Evolutionary conservation across 1,140 invertebrate species (phyloP), one percentile per base, ranked within the genome.

Genomic region (Drosophila takahashii): DNA sequence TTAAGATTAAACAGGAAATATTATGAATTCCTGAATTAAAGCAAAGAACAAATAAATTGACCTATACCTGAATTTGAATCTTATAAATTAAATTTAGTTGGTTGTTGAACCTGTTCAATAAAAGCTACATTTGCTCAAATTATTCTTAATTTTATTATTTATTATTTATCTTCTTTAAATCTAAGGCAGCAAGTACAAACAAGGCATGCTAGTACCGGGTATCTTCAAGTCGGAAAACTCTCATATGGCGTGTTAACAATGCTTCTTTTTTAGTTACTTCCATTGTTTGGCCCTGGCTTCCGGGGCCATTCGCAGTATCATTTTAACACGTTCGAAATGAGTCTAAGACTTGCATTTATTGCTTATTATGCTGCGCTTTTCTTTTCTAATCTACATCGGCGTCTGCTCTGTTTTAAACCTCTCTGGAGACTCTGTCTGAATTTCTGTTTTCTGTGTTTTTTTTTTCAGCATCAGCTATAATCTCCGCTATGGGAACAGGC

Each of bases 351-450:
- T 66, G 71, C 60, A 81, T 78, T 85, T 66, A 86, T 48, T 62
- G 71, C 56, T 64, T 48, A 80, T 78, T 74, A 66, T 64, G 27
- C 58, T 71, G 73, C 81, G 59, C 64, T 81, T 70, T 69, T 57
- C 41, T 62, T 60, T 78, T 54, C 74, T 86, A 65, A 86, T 81
- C 69, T 67, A 70, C 83, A 77, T 77, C 66, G 53, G 26, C 18
- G 50, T 45, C 29, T 51, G 58, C 22, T 45, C 11, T 16, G 48
- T 3, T 37, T 47, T 4, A 26, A 44, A 36, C 36, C 10, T 22
- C 5, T 22, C 39, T 9, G 6, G 22, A 36, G 22, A 13, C 45
- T 27, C 18, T 26, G 44, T 16, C 36, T 36, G 8, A 32, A 32
- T 32, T 32, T 32, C 29, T 3, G 29, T 11, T 9, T 44, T 42